Base-by-base conservation (phyloP, 1,140 invertebrate species). In the Melipona quadrifasciata region DNA sequence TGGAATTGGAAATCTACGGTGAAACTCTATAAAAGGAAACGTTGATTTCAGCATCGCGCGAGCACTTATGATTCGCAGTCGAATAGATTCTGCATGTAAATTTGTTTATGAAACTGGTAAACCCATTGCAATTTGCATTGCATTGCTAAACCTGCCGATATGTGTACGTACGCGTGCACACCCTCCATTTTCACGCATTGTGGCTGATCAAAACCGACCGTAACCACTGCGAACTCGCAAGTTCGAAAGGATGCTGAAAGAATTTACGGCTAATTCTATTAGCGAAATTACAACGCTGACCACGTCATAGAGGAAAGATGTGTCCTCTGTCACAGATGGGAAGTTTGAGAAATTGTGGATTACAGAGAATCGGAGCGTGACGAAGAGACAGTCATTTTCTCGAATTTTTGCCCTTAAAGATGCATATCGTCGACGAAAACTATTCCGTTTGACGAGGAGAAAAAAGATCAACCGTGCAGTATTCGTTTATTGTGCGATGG, bases 401-500 rank as follows among this genome's bases (percentile, higher is more conserved):
- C 39, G 39, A 47, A 8, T 47, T 47, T 47, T 47, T 47, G 39
- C 39, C 39, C n/a, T n/a, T 47, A 47, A 10, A 47, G 8, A 8
- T 47, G 39, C 8, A 47, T 12, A 51, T 24, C 47, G 57, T 31
- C 27, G 24, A 34, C 8, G 61, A 70, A 83, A 87, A 78, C 57
- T 76, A 76, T 77, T 80, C 51, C 70, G 85, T 51, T 85, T 84
- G 72, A 58, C 64, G 80, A 85, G 74, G 31, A 80, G 76, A 84
- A 85, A 88, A 88, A 79, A 86, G 87, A 88, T 85, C 81, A 76
- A 81, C 67, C 73, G 27, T 78, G 70, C 78, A 82, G 53, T 78
- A 77, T 61, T 57, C 70, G 17, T 79, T 75, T 58, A 84, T 82
- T 85, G 74, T 74, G 64, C 61, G 64, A 82, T 79, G 86, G 77